These are phyloP conservation scores for Gryon sp. DNA, from an alignment of 1,140 invertebrate species.

Conservation along the genomic window DNA sequence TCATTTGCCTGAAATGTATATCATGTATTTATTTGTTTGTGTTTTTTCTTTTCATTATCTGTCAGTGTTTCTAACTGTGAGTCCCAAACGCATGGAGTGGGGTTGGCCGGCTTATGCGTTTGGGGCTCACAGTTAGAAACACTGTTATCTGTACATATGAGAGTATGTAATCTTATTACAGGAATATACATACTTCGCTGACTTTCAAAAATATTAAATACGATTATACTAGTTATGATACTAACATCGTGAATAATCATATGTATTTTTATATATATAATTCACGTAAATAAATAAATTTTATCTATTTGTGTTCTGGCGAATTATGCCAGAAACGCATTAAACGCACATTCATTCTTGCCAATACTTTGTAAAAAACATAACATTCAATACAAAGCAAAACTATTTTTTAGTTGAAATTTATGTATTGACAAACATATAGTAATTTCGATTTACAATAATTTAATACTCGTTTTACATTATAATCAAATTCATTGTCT, in stretches of 20 bases:
- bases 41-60: conserved; percentile 51
- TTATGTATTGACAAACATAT: background rate
- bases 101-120: no score
- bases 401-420: background rate
- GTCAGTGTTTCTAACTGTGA: no score
- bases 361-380: conserved; percentile 46
- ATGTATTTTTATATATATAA: conserved; percentile 61
- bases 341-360: conserved; percentile 36
- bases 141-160: conserved; percentile 66
- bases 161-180: conserved; percentile 68
- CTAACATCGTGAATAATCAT: conserved; percentile 62
- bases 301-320: conserved; percentile 55
- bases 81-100: no score
- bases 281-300: conserved; percentile 69
- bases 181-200: conserved; percentile 70
- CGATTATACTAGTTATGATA: conserved; percentile 65
- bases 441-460: no score
- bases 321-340: conserved; percentile 11
- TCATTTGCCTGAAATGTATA: conserved; percentile 50
- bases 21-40: conserved; percentile 61
- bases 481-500: no score
- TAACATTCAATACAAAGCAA: background rate
- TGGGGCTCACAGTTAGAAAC: no score
- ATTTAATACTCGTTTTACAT: no score
- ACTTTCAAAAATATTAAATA: conserved; percentile 71